These are phyloP conservation scores for Cryptus armator DNA, from an alignment of 2,888 invertebrate genomes.

Conservation along the genomic window DNA sequence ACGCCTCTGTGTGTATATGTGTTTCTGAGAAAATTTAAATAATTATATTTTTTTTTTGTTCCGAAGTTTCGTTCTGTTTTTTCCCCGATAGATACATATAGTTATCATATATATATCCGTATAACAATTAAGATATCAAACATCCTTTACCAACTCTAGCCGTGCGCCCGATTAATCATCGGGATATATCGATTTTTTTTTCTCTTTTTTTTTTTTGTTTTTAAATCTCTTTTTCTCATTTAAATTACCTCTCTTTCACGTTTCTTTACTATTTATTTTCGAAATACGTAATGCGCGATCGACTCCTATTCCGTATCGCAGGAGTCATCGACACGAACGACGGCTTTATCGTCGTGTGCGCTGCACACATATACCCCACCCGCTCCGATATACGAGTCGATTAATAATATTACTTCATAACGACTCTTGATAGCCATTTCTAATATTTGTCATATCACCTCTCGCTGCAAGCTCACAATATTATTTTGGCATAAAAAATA, in stretches of 20 bases:
- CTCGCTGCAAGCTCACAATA: slow-evolving; percentile 75
- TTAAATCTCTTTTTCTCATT: slow-evolving; percentile 12
- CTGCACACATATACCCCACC: slow-evolving; percentile 4
- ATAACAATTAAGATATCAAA: slow-evolving; percentile 62
- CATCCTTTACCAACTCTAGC: slow-evolving; percentile 55
- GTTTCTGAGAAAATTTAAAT: slow-evolving; percentile 22
- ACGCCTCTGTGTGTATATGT: slow-evolving; percentile 3
- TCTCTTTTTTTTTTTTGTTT: slow-evolving; percentile 5
- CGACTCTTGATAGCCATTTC: slow-evolving; percentile 71
- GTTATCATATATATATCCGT: slow-evolving; percentile 43
- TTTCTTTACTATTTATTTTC: not conserved
- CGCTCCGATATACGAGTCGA: slow-evolving; percentile 63
- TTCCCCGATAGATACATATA: slow-evolving; percentile 26
- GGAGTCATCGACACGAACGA: slow-evolving; percentile 36
- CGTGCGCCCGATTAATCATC: slow-evolving; percentile 39
- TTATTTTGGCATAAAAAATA: slow-evolving; percentile 83
- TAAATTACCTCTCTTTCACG: slow-evolving; percentile 14
- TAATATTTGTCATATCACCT: slow-evolving; percentile 77
- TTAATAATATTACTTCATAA: slow-evolving; percentile 65
- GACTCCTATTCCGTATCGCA: slow-evolving; percentile 51
- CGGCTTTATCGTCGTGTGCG: slow-evolving; percentile 8
- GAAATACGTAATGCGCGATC: slow-evolving; percentile 10
- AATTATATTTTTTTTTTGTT: slow-evolving; percentile 32
- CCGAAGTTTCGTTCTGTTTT: slow-evolving; percentile 18
- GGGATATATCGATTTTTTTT: slow-evolving; percentile 29